phyloP scores from a whole-genome alignment of 2,888 invertebrate genomes.

The Polyploca ridens region DNA sequence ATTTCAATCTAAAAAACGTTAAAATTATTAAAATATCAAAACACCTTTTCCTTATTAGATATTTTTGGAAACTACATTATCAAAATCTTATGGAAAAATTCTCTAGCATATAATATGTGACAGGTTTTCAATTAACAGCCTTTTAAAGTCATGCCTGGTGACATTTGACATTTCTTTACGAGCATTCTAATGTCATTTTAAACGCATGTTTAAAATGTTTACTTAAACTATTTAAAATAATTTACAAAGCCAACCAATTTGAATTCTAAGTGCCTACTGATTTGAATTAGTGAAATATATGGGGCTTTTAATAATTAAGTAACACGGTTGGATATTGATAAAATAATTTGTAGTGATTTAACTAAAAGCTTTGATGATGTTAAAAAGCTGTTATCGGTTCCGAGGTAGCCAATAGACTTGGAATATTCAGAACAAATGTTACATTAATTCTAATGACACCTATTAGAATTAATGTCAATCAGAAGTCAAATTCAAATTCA shows the following conservation, averaged over 20 bases:
- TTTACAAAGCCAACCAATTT: constrained; percentile 4
- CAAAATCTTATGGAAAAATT: too few species aligned
- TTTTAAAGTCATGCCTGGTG: not conserved
- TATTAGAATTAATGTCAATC: too few species aligned
- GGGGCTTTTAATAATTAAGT: not conserved
- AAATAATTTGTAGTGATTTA: constrained; percentile 1
- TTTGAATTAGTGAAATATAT: constrained; percentile 6
- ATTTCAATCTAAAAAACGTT: too few species aligned
- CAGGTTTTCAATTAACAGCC: not conserved
- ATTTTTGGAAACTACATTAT: too few species aligned
- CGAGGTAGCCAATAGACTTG: too few species aligned
- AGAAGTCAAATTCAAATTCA: too few species aligned
- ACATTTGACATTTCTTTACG: not conserved
- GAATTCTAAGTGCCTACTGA: not conserved
- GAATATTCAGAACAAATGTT: too few species aligned
- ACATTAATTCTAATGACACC: too few species aligned
- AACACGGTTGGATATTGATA: not conserved
- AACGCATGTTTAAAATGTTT: constrained; percentile 1
- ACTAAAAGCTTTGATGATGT: not conserved
- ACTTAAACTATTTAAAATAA: not conserved
- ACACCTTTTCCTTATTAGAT: too few species aligned
- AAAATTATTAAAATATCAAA: too few species aligned
- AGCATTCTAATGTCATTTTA: not conserved
- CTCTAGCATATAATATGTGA: not conserved
- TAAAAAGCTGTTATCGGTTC: not conserved